A percentile compares a stretch with the other conserved stretches of the same genome.
phyloP scores from a whole-genome alignment of 1,140 invertebrate genomes.

The Drosophila pallidifrons region DNA sequence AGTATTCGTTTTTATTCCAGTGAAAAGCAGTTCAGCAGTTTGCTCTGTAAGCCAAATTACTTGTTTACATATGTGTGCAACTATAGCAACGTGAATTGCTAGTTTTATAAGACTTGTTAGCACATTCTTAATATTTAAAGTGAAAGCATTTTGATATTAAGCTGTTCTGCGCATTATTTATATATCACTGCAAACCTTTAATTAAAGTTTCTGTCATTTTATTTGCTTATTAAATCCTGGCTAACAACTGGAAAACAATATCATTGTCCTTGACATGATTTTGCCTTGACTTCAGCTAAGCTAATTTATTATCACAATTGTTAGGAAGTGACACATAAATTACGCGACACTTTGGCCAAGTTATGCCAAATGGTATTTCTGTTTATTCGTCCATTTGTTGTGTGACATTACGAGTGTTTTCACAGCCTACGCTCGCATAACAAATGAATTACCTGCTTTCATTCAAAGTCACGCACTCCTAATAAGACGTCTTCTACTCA shows the following conservation, averaged over 20 bases:
- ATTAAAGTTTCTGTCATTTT: too few relatives aligned
- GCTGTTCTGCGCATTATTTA: too few relatives aligned
- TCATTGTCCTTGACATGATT: not conserved
- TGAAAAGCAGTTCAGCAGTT: too few relatives aligned
- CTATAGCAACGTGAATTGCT: too few relatives aligned
- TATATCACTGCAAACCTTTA: too few relatives aligned
- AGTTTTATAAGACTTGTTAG: too few relatives aligned
- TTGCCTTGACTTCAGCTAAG: slow-evolving; percentile 4
- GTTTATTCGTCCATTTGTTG: slow-evolving; percentile 22
- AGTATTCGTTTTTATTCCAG: too few relatives aligned
- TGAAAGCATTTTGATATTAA: too few relatives aligned
- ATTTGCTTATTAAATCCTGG: not conserved
- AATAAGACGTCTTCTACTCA: slow-evolving; percentile 32
- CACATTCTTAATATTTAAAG: too few relatives aligned
- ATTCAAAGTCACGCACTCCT: slow-evolving; percentile 41
- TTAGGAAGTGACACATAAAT: slow-evolving; percentile 43
- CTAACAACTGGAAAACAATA: slow-evolving; percentile 8
- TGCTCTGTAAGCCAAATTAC: too few relatives aligned
- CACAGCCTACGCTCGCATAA: slow-evolving; percentile 8
- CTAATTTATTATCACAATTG: slow-evolving; percentile 41
- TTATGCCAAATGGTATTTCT: slow-evolving; percentile 35
- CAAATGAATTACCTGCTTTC: slow-evolving; percentile 38
- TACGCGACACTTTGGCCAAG: slow-evolving; percentile 36
- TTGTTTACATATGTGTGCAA: too few relatives aligned
- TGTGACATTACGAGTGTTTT: slow-evolving; percentile 21